phyloP scores from a whole-genome alignment of 2,113 vertebrate genomes.

The Phycodurus eques region DNA sequence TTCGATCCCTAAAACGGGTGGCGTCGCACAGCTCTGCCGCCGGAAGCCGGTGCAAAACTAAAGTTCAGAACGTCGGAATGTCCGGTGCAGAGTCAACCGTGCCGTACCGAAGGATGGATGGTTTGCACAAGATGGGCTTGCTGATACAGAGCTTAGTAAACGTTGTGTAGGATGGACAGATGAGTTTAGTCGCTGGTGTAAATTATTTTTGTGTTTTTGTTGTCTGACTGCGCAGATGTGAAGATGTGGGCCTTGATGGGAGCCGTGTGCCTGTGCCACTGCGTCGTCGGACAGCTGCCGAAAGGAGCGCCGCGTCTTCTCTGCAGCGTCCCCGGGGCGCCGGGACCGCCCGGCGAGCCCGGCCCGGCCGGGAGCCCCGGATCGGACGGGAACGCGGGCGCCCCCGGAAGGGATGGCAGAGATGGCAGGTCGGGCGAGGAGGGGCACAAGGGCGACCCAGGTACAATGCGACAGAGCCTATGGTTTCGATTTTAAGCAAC shows the following conservation, averaged over 20 bases:
- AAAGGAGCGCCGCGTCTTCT: constrained; percentile 85
- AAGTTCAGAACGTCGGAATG: too few species aligned
- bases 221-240: constrained; percentile 70
- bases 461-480: constrained; percentile 66
- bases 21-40: too few species aligned
- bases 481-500: not conserved
- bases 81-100: too few species aligned
- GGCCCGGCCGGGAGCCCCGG: constrained; percentile 82
- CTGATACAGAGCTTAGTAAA: too few species aligned
- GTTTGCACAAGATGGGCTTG: too few species aligned
- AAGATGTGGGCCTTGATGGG: constrained; percentile 86
- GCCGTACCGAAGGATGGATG: too few species aligned
- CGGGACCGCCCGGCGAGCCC: constrained; percentile 80
- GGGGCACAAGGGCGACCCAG: constrained; percentile 89
- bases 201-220: not conserved
- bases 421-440: constrained; percentile 94
- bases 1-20: too few species aligned
- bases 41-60: too few species aligned
- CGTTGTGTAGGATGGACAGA: too few species aligned
- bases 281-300: constrained; percentile 77
- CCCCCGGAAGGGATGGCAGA: constrained; percentile 95
- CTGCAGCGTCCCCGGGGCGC: constrained; percentile 89
- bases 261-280: constrained; percentile 82
- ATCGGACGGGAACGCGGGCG: constrained; percentile 84
- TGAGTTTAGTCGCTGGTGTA: too few species aligned